These are phyloP conservation scores for Polypedilum pembai DNA, from an alignment of 1,140 invertebrate genomes.

Conservation along the genomic window DNA sequence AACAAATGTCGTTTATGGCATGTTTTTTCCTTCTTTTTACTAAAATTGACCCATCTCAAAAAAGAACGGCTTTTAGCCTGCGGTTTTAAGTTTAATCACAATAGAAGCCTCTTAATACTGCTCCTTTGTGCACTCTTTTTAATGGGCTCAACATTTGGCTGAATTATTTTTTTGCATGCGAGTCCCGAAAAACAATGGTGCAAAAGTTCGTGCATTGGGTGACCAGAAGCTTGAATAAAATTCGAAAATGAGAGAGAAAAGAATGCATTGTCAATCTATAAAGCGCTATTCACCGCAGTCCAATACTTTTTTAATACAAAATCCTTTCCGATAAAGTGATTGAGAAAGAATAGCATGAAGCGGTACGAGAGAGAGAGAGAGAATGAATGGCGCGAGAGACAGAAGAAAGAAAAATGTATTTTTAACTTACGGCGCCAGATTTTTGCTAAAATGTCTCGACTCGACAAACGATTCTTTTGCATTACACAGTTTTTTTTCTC, in stretches of 20 bases:
- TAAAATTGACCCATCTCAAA: conserved; percentile 5
- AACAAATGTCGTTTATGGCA: conserved; percentile 17
- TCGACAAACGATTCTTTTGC: conserved; percentile 24
- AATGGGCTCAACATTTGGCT: neutral
- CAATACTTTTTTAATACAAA: neutral
- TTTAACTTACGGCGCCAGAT: conserved; percentile 25
- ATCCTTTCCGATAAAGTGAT: neutral
- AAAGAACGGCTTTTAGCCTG: neutral
- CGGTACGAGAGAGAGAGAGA: neutral
- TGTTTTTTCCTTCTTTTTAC: neutral
- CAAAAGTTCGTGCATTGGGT: conserved; percentile 10
- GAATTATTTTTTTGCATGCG: too few relatives aligned
- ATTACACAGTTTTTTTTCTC: conserved; percentile 10
- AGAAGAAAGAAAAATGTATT: conserved; percentile 15
- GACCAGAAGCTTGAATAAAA: conserved; percentile 1
- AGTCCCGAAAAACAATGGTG: neutral
- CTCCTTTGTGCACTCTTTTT: neutral
- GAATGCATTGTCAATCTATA: neutral
- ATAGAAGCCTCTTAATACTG: neutral
- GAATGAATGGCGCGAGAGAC: neutral
- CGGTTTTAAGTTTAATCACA: neutral
- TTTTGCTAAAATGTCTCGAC: conserved; percentile 27
- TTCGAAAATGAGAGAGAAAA: neutral
- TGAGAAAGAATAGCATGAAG: neutral
- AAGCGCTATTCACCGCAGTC: neutral